Conservation (phyloP, 2,113 vertebrate species). For the Neotoma lepida region DNA sequence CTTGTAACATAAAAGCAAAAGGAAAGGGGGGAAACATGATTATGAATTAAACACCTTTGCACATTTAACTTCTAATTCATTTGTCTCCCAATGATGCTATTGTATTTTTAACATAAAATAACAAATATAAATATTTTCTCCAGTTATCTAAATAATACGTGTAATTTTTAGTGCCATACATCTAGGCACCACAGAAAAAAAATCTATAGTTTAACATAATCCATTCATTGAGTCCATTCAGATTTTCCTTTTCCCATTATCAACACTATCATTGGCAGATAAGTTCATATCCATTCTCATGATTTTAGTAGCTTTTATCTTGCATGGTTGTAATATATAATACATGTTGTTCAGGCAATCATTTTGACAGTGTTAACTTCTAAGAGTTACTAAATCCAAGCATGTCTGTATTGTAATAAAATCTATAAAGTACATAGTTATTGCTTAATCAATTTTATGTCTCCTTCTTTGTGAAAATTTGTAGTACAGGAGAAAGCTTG, state of each 20-base stretch:
- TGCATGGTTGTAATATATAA: not conserved
- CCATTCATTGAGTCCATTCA: not conserved
- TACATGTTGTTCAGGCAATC: not conserved
- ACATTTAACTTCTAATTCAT: not conserved
- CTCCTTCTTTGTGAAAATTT: not conserved
- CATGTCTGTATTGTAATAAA: not conserved
- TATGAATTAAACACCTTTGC: not conserved
- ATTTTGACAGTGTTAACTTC: not conserved
- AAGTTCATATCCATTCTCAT: not conserved
- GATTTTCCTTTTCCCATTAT: not conserved
- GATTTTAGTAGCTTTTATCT: not conserved
- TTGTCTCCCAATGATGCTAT: not conserved
- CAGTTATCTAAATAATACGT: not conserved
- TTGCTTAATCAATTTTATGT: conserved; percentile 33
- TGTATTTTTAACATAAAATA: conserved; percentile 13
- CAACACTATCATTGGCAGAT: not conserved
- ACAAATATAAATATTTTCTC: not conserved
- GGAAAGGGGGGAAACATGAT: not conserved
- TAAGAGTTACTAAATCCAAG: not conserved
- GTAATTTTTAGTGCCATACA: not conserved
- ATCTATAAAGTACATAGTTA: not conserved
- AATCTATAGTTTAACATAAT: not conserved
- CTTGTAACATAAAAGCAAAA: not conserved
- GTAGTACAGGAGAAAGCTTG: not conserved
- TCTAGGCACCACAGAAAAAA: not conserved